phyloP scores from a whole-genome alignment of 1,140 invertebrate species.

The Drosophila miranda region DNA sequence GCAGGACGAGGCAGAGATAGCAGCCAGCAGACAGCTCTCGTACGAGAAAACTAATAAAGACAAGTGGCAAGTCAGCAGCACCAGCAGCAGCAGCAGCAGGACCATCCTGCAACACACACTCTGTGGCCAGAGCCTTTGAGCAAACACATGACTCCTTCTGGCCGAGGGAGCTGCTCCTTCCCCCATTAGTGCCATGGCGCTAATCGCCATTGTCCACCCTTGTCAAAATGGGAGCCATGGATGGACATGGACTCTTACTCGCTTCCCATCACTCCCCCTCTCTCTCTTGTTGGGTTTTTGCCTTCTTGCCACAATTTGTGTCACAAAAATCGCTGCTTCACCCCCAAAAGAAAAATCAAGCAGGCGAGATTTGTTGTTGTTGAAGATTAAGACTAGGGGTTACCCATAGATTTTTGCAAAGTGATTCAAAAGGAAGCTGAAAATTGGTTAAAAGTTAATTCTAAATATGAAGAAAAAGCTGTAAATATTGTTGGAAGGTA shows the following conservation, averaged over 20 bases:
- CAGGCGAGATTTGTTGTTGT: neutral
- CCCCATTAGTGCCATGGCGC: constrained; percentile 71
- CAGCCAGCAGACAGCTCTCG: constrained; percentile 40
- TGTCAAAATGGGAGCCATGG: constrained; percentile 60
- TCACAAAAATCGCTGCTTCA: constrained; percentile 50
- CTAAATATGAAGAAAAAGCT: too few relatives aligned
- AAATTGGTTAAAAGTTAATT: too few relatives aligned
- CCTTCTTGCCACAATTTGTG: constrained; percentile 26
- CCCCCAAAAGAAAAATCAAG: neutral
- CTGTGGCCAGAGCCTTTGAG: constrained; percentile 56
- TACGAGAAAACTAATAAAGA: constrained; percentile 75
- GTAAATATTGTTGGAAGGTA: too few relatives aligned
- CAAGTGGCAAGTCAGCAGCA: constrained; percentile 68
- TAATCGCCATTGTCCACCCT: constrained; percentile 80
- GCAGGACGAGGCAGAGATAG: neutral
- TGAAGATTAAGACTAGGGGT: too few relatives aligned
- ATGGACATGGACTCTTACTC: constrained; percentile 9
- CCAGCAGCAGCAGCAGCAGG: constrained; percentile 32
- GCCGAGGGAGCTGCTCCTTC: neutral
- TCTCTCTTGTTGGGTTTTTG: neutral
- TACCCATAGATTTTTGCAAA: neutral
- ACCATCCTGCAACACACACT: neutral
- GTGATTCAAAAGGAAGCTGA: too few relatives aligned
- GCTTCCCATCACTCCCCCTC: neutral
- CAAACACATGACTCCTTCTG: constrained; percentile 64